These are phyloP conservation scores for Eulemur macaco DNA, from an alignment of 2,113 vertebrate genomes.

Conservation along the genomic window DNA sequence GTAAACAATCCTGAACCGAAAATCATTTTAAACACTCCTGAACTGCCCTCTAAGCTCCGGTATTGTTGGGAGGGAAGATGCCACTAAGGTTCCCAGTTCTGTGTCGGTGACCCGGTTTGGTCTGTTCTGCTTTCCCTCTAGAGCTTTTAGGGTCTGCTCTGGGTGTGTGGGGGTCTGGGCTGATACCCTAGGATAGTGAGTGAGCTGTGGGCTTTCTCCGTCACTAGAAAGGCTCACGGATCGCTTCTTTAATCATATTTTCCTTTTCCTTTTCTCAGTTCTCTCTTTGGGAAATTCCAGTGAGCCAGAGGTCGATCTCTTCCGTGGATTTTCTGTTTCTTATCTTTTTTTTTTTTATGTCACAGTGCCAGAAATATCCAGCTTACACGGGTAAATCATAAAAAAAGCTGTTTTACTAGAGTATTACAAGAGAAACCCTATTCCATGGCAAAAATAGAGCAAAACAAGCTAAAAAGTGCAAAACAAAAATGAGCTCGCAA, in stretches of 20 bases:
- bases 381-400: background rate
- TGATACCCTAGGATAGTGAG: background rate
- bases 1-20: background rate
- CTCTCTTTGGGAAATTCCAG: background rate
- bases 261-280: too few relatives aligned
- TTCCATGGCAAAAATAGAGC: background rate
- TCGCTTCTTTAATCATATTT: background rate
- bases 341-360: background rate
- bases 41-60: background rate
- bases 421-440: background rate
- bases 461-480: background rate
- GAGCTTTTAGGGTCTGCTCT: background rate
- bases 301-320: background rate
- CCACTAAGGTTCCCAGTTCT: background rate
- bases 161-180: background rate
- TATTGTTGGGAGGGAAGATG: too few relatives aligned
- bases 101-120: background rate
- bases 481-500: background rate
- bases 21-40: background rate
- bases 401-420: background rate
- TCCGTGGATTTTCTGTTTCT: background rate
- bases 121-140: background rate
- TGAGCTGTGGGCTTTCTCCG: background rate
- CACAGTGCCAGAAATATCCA: background rate
- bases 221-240: background rate